phyloP scores from a whole-genome alignment of 2,888 invertebrate species.

The Drosophila niveifrons region DNA sequence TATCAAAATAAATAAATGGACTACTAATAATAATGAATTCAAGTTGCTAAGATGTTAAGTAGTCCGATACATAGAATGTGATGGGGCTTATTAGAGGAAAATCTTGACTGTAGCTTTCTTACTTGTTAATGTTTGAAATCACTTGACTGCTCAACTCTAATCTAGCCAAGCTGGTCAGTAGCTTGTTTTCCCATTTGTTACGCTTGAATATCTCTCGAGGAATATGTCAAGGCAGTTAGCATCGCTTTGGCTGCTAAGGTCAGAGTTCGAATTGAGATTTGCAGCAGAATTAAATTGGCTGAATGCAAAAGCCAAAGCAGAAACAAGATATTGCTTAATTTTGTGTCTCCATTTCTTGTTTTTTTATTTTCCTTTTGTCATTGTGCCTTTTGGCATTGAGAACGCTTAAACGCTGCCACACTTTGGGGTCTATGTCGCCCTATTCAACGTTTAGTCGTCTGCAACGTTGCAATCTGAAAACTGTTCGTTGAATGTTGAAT shows the following conservation, averaged over 20 bases:
- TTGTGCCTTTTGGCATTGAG: conserved; percentile 47
- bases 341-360: conserved; percentile 4
- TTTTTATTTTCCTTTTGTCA: background rate
- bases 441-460: conserved; percentile 52
- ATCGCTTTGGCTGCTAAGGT: conserved; percentile 53
- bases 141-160: conserved; percentile 4
- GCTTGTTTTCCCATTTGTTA: conserved; percentile 50
- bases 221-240: conserved; percentile 45
- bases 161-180: conserved; percentile 17
- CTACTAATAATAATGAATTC: no score
- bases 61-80: no score
- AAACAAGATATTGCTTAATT: conserved; percentile 32
- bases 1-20: no score
- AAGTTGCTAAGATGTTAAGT: no score
- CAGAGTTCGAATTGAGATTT: conserved; percentile 68
- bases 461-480: conserved; percentile 20
- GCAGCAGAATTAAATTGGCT: conserved; percentile 51
- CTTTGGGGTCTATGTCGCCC: conserved; percentile 32
- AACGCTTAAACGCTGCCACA: conserved; percentile 42
- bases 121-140: background rate
- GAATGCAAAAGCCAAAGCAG: conserved; percentile 22
- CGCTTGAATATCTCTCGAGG: conserved; percentile 42
- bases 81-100: no score
- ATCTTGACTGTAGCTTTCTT: no score
- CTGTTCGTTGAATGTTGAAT: conserved; percentile 52